These are phyloP conservation scores for Tinamus guttatus DNA, from an alignment of 2,113 vertebrate species.

Conservation along the genomic window DNA sequence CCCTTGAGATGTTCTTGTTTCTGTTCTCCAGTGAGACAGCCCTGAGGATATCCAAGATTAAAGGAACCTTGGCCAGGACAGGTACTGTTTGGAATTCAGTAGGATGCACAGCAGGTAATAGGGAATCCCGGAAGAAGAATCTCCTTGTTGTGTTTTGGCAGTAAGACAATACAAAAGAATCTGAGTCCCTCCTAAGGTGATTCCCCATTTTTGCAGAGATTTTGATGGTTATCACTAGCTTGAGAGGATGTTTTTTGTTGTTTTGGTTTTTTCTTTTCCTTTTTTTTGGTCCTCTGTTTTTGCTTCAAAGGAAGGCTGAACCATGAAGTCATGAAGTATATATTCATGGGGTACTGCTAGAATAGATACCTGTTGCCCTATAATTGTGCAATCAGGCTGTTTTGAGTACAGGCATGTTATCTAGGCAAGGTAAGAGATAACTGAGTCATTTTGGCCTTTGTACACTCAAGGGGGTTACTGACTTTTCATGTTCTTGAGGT, in stretches of 20 bases:
- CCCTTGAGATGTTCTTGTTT: neutral
- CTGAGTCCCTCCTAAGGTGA: neutral
- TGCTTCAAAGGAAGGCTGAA: neutral
- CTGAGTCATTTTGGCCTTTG: constrained; percentile 52
- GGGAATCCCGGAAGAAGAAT: constrained; percentile 17
- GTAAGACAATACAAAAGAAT: constrained; percentile 11
- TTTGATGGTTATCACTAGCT: neutral
- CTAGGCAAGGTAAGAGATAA: constrained; percentile 38
- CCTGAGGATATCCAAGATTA: neutral
- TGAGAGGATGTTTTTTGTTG: neutral
- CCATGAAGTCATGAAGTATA: neutral
- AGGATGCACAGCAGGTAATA: neutral
- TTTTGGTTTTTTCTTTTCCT: no score
- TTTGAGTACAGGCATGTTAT: constrained; percentile 54
- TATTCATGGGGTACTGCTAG: constrained; percentile 20
- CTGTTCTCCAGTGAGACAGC: neutral
- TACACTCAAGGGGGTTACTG: constrained; percentile 33
- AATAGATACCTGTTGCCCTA: constrained; percentile 61
- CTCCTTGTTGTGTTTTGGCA: neutral
- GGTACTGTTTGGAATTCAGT: neutral
- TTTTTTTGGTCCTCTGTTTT: no score
- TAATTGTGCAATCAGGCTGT: constrained; percentile 52
- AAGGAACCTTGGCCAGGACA: neutral
- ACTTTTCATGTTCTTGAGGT: neutral
- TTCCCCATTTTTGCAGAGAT: constrained; percentile 5